These are phyloP conservation scores for Epizoanthus stellaris DNA, from an alignment of 92 coral and sea anemone genomes.

Conservation along the genomic window DNA sequence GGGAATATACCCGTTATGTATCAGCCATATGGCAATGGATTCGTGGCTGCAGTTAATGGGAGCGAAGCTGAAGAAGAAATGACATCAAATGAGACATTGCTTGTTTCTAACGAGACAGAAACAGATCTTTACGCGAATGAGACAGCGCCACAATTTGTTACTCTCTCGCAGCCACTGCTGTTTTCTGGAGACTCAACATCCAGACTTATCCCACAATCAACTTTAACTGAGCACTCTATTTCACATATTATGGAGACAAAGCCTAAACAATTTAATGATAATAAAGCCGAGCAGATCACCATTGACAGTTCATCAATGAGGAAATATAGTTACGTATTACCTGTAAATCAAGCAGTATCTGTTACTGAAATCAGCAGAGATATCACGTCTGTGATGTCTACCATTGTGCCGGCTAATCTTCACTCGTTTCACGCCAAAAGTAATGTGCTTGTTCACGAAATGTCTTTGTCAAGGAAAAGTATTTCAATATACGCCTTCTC, in stretches of 20 bases:
- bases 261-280: neutral
- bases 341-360: neutral
- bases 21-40: conserved; percentile 45
- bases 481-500: neutral
- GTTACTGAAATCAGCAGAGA: neutral
- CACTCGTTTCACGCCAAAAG: neutral
- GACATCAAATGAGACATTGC: conserved; percentile 95
- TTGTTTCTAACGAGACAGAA: conserved; percentile 98
- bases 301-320: no score
- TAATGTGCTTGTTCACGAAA: neutral
- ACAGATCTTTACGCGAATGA: conserved; percentile 94
- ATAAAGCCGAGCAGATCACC: neutral
- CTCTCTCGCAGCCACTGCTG: conserved; percentile 75
- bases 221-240: conserved; percentile 9
- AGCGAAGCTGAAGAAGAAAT: conserved; percentile 83
- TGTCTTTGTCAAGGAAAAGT: neutral
- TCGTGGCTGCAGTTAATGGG: conserved; percentile 59
- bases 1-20: neutral
- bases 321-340: no score
- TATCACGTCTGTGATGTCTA: neutral
- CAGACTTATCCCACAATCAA: conserved; percentile 59
- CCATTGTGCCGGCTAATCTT: neutral
- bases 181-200: conserved; percentile 65
- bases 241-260: neutral
- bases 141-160: conserved; percentile 86